These are phyloP conservation scores for Didymodactylos carnosus DNA, from an alignment of 2,888 invertebrate genomes.

Conservation along the genomic window DNA sequence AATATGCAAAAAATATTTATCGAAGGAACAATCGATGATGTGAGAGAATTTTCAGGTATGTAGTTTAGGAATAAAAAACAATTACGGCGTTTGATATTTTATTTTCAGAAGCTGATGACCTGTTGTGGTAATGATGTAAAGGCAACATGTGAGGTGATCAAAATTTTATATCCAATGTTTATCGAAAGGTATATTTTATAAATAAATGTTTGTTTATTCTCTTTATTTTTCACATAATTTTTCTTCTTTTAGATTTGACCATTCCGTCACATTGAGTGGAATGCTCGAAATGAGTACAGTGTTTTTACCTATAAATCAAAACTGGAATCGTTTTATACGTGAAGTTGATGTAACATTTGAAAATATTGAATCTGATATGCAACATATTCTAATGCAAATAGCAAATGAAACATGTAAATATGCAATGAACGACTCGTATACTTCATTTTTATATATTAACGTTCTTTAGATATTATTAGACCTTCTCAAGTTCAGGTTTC, in stretches of 20 bases:
- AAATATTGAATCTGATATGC: constrained; percentile 52
- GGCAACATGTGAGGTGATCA: constrained; percentile 53
- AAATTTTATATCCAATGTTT: not conserved
- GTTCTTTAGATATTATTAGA: too few relatives aligned
- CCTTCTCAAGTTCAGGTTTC: too few relatives aligned
- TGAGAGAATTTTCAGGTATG: constrained; percentile 49
- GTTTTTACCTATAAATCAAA: constrained; percentile 69
- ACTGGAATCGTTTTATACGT: constrained; percentile 60
- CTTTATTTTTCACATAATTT: not conserved
- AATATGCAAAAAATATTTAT: constrained; percentile 63
- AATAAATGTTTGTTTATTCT: not conserved
- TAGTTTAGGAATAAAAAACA: not conserved
- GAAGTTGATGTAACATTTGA: constrained; percentile 71
- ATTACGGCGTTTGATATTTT: not conserved
- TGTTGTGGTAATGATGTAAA: constrained; percentile 75
- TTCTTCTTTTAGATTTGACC: not conserved
- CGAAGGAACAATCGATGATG: constrained; percentile 54
- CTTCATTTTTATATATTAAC: too few relatives aligned
- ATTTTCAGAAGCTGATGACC: constrained; percentile 47
- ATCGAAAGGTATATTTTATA: not conserved
- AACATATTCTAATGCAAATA: constrained; percentile 57
- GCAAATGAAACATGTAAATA: constrained; percentile 62
- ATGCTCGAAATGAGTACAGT: constrained; percentile 76
- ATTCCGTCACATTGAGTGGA: constrained; percentile 71
- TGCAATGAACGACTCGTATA: constrained; percentile 15